Evolutionary conservation across 2,888 invertebrate species (phyloP), one percentile per base, ranked within the genome.

Genomic region (Gibbula magus): DNA sequence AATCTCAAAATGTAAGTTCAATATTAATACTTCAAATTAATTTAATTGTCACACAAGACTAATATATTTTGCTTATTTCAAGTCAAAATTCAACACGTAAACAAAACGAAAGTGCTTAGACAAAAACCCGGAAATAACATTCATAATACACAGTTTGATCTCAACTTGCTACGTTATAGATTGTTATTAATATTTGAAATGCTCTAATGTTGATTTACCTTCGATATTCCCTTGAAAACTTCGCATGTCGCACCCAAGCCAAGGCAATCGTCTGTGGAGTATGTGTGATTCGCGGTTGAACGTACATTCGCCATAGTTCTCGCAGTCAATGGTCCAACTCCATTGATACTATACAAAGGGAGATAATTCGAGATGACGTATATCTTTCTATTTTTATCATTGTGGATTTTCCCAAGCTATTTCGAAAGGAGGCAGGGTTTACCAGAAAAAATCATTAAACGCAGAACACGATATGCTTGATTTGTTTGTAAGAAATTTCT

Each of bases 221-320:
- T 88, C 54, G 87, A 82, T 10, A 88, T 85, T 7, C 89, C 89
- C 76, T 85, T 86, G 76, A 82, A 89, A 8, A 89, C 88, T 70
- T 87, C 86, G 73, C 88, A 88, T 56, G 87, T 87, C n/a, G 88
- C 89, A 0, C 89, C 89, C 61, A 84, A 84, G 53, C 89, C 89
- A 7, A 88, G 80, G 5, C 83, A 70, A 79, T 88, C 88, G 35
- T 86, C 85, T 18, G 52, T 56, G 13, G 76, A 77, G 77, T 85
- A 88, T 20, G 86, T 85, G 84, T 87, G 85, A 79, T 83, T 82
- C 22, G 84, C 82, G 22, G 88, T 88, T 2, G 81, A 86, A 45
- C 80, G 77, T 8, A 81, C 56, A 45, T 66, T 81, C 16, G 79
- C 79, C 79, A 79, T 79, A 45, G 13, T 13, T 10, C 35, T 35